These are phyloP conservation scores for Ridgeia piscesae DNA, from an alignment of 1,140 invertebrate species.

Conservation along the genomic window DNA sequence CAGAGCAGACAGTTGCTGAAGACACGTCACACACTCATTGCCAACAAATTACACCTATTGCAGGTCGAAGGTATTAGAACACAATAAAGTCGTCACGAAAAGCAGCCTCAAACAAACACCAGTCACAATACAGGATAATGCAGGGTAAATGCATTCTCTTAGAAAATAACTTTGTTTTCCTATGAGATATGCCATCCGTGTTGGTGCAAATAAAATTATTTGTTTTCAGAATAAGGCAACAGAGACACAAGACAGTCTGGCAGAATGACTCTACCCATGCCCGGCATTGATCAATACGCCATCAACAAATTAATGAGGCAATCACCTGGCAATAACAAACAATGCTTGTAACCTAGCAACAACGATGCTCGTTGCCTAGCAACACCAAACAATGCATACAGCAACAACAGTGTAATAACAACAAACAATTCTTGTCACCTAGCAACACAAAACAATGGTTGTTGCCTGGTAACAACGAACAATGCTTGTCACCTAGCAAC, in stretches of 20 bases:
- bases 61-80: background rate
- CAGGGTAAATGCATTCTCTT: background rate
- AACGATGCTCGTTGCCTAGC: no score
- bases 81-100: background rate
- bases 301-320: background rate
- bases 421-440: background rate
- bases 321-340: background rate
- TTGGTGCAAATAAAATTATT: slow-evolving; percentile 23
- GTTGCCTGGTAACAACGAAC: background rate
- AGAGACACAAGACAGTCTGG: background rate
- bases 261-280: background rate
- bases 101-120: background rate
- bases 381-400: background rate
- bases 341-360: background rate
- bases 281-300: background rate
- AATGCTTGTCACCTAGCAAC: background rate
- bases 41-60: background rate
- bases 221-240: background rate
- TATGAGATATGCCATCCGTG: background rate
- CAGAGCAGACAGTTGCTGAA: background rate
- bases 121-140: background rate
- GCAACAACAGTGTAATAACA: background rate
- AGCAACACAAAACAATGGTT: background rate
- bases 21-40: background rate
- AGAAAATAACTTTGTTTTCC: background rate